These are phyloP conservation scores for Platypus cylindrus DNA, from an alignment of 2,888 invertebrate species.

Conservation along the genomic window DNA sequence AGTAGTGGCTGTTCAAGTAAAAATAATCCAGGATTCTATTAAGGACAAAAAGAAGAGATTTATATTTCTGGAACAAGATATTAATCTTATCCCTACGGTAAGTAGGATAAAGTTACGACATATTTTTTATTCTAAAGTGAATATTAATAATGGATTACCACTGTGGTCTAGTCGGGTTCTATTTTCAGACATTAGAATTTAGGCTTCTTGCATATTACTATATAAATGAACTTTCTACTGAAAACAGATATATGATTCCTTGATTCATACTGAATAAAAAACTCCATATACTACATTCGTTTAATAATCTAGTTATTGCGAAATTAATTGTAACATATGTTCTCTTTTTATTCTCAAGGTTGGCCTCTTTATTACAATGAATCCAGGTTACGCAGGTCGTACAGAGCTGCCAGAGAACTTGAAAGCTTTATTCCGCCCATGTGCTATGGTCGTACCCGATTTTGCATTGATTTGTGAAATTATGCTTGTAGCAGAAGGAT, in stretches of 20 bases:
- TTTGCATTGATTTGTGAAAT: slow-evolving; percentile 93
- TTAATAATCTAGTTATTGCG: no score
- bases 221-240: no score
- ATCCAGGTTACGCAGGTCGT: slow-evolving; percentile 89
- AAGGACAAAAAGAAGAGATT: slow-evolving; percentile 68
- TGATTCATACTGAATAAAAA: no score
- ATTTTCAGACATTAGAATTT: no score
- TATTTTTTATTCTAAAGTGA: no score
- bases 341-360: slow-evolving; percentile 29
- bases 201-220: no score
- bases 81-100: slow-evolving; percentile 56
- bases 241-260: no score
- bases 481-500: slow-evolving; percentile 92
- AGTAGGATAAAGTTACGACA: no score
- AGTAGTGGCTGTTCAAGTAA: slow-evolving; percentile 90
- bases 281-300: no score
- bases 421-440: slow-evolving; percentile 67
- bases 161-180: no score
- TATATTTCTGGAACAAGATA: slow-evolving; percentile 73
- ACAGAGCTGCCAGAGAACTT: slow-evolving; percentile 79
- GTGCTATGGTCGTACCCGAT: slow-evolving; percentile 96
- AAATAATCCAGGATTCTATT: slow-evolving; percentile 74
- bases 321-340: no score
- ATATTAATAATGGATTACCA: no score
- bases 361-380: slow-evolving; percentile 94